Conservation (phyloP, 2,888 invertebrate species). For the Scaptomyza caliginosa region DNA sequence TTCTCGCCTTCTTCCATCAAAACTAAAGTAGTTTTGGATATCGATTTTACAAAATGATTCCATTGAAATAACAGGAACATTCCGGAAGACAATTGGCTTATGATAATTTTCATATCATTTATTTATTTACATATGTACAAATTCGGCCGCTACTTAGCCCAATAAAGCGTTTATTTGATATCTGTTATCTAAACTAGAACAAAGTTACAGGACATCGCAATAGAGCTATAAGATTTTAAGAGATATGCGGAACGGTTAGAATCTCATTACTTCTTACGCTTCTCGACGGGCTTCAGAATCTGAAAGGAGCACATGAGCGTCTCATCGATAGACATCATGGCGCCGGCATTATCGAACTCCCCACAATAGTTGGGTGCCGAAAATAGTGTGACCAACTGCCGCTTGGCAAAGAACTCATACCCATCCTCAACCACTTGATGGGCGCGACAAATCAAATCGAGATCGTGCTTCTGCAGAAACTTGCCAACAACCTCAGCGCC, state of each 20-base stretch:
- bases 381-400: constrained; percentile 95
- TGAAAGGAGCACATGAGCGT: constrained; percentile 97
- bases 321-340: constrained; percentile 98
- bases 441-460: constrained; percentile 98
- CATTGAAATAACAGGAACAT: too few species aligned
- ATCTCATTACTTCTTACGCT: constrained; percentile 54
- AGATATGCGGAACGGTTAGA: too few species aligned
- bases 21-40: background rate
- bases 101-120: too few species aligned
- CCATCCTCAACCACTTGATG: constrained; percentile 99
- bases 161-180: too few species aligned
- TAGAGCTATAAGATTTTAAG: too few species aligned
- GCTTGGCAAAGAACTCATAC: constrained; percentile 97
- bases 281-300: constrained; percentile 75
- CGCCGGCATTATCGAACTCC: constrained; percentile 92
- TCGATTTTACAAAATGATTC: too few species aligned
- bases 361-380: constrained; percentile 95
- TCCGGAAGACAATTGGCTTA: too few species aligned
- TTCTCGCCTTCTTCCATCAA: background rate
- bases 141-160: too few species aligned
- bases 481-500: constrained; percentile 91
- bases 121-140: too few species aligned
- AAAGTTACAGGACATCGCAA: background rate
- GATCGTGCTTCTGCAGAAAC: constrained; percentile 93
- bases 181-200: constrained; percentile 5